These are phyloP conservation scores for Cheirogaleus major DNA, from an alignment of 2,797 vertebrate species.

Conservation along the genomic window DNA sequence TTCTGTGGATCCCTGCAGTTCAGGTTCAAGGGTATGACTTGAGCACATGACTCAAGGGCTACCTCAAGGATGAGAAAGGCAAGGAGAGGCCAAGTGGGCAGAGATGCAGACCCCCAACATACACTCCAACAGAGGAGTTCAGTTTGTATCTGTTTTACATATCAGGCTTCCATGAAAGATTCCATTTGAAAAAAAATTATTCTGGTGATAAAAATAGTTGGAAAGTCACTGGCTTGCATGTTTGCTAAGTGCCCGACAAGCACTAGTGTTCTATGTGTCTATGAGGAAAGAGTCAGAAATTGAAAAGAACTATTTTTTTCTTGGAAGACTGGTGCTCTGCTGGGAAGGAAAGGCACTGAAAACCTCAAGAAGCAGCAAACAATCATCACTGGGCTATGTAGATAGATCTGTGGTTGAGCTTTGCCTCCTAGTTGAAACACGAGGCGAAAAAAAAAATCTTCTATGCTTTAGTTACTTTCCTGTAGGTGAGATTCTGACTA, in stretches of 20 bases:
- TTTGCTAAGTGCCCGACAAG: neutral
- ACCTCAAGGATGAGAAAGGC: neutral
- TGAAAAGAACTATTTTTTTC: slow-evolving; percentile 28
- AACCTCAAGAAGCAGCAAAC: slow-evolving; percentile 50
- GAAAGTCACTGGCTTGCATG: neutral
- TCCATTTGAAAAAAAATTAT: neutral
- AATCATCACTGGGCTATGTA: slow-evolving; percentile 60
- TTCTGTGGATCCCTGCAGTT: neutral
- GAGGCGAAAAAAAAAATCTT: slow-evolving; percentile 12
- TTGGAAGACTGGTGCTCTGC: neutral
- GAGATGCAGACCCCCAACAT: neutral
- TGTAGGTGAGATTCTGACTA: slow-evolving; percentile 72
- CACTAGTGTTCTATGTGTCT: neutral
- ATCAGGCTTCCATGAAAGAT: neutral
- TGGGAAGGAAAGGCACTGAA: neutral
- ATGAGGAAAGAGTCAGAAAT: neutral
- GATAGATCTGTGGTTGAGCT: slow-evolving; percentile 73
- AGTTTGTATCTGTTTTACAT: neutral
- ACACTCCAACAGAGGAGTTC: neutral
- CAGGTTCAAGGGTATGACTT: neutral
- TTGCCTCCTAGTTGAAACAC: slow-evolving; percentile 31
- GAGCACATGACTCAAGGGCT: neutral
- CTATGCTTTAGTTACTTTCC: slow-evolving; percentile 71
- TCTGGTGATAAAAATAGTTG: slow-evolving; percentile 34
- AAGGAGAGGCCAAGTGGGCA: slow-evolving; percentile 2